Conservation (phyloP, 2,797 vertebrate genomes). For the Synanceia verrucosa region DNA sequence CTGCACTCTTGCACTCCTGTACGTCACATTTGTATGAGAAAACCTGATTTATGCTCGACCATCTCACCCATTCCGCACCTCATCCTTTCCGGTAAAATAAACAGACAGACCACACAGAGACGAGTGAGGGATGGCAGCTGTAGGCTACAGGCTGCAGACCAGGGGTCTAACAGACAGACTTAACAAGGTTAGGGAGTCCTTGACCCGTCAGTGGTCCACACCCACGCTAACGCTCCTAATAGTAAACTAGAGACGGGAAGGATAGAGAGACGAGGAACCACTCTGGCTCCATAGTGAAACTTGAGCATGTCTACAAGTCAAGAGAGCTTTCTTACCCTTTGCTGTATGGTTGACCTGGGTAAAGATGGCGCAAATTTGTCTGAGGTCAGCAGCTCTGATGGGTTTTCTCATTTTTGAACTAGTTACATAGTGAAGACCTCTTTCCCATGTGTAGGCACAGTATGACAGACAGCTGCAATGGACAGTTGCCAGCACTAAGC, state of each 20-base stretch:
- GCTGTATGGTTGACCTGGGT: background rate
- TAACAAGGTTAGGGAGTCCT: slow-evolving; percentile 40
- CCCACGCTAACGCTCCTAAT: slow-evolving; percentile 25
- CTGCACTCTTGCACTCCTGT: slow-evolving; percentile 19
- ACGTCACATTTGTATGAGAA: slow-evolving; percentile 47
- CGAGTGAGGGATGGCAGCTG: slow-evolving; percentile 53
- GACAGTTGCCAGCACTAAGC: slow-evolving; percentile 54
- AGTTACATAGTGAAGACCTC: background rate
- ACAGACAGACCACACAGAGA: slow-evolving; percentile 66
- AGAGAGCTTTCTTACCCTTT: background rate
- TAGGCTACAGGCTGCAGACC: slow-evolving; percentile 18
- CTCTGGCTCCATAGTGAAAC: slow-evolving; percentile 20
- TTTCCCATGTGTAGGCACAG: background rate
- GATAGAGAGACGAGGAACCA: slow-evolving; percentile 9
- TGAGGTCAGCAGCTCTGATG: background rate
- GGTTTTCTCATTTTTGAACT: background rate
- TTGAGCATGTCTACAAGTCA: background rate
- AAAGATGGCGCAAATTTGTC: background rate
- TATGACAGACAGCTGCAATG: slow-evolving; percentile 59
- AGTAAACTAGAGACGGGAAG: slow-evolving; percentile 9
- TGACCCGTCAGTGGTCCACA: slow-evolving; percentile 26
- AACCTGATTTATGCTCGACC: slow-evolving; percentile 50
- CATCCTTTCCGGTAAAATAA: slow-evolving; percentile 59
- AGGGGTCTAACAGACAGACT: slow-evolving; percentile 27
- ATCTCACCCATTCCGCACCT: slow-evolving; percentile 35